Percentiles rank a stretch among this genome's conserved stretches.
Conservation (phyloP, 2,113 vertebrate genomes). For the Salvelinus namaycush region DNA sequence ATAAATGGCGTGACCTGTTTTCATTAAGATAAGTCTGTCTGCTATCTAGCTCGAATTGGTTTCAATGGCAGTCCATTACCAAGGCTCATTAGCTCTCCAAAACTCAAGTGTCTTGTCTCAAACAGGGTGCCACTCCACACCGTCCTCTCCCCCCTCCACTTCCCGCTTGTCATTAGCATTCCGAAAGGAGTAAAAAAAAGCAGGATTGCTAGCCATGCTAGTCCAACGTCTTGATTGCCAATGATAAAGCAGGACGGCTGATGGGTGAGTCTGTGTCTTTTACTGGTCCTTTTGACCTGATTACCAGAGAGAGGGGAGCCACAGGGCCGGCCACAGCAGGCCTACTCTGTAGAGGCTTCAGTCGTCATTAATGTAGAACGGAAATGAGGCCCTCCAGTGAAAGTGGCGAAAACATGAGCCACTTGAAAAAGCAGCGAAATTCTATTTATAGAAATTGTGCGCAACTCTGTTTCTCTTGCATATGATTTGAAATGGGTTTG, state of each 20-base stretch:
- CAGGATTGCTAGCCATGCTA: slow-evolving; percentile 13
- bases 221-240: slow-evolving; percentile 35
- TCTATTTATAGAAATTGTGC: background rate
- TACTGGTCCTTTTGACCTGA: slow-evolving; percentile 47
- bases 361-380: slow-evolving; percentile 38
- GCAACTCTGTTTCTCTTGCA: background rate
- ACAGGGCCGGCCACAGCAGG: background rate
- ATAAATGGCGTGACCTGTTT: background rate
- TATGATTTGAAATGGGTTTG: background rate
- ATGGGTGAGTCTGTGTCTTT: slow-evolving; percentile 53
- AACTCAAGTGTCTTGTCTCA: too few species aligned
- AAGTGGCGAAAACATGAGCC: slow-evolving; percentile 39
- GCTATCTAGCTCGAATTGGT: too few species aligned
- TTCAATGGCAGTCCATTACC: too few species aligned
- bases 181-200: slow-evolving; percentile 54
- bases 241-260: slow-evolving; percentile 24
- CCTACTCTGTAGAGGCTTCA: slow-evolving; percentile 34
- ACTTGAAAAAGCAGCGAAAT: background rate
- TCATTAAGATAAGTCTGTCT: background rate
- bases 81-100: too few species aligned
- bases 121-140: background rate
- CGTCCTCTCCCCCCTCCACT: slow-evolving; percentile 10
- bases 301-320: slow-evolving; percentile 42
- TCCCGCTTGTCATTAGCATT: slow-evolving; percentile 40
- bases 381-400: slow-evolving; percentile 46